A percentile compares a stretch with the other conserved stretches of the same genome.
These are phyloP conservation scores for Diplosoma virens DNA, from an alignment of 23 tunicate species.

Conservation along the genomic window DNA sequence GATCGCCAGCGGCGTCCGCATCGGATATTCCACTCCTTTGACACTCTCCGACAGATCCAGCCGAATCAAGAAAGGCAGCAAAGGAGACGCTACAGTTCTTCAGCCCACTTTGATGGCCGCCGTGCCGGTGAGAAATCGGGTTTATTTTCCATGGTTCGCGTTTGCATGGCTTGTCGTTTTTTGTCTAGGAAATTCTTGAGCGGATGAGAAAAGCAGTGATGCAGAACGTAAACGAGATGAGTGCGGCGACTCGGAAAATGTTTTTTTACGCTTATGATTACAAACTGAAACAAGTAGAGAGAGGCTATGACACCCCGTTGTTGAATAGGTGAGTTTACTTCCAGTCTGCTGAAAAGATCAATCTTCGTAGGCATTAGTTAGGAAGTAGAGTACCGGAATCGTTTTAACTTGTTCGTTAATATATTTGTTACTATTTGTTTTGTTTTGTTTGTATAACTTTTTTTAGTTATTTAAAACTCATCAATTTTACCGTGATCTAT, in stretches of 20 bases:
- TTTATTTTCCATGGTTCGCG: no score
- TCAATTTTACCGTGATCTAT: no score
- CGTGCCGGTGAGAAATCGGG: conserved; percentile 73
- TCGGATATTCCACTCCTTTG: conserved; percentile 93
- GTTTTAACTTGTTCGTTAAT: no score
- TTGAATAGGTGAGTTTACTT: conserved; percentile 46
- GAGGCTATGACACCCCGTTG: conserved; percentile 75
- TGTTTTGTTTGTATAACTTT: no score
- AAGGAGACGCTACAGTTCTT: conserved; percentile 80
- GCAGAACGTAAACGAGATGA: conserved; percentile 59
- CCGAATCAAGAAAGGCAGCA: conserved; percentile 84
- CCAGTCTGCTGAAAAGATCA: no score
- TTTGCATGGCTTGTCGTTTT: no score
- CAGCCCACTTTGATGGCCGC: conserved; percentile 94
- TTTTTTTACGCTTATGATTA: conserved; percentile 84
- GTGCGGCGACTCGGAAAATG: conserved; percentile 25
- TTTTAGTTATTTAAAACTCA: no score
- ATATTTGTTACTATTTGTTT: no score
- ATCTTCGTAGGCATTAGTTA: no score
- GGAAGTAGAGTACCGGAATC: no score
- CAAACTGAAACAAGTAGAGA: conserved; percentile 65
- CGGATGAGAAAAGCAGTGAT: conserved; percentile 91
- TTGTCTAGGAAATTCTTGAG: conserved; percentile 81
- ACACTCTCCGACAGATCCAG: conserved; percentile 89
- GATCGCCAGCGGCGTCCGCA: conserved; percentile 50